Conservation (phyloP, 2,113 vertebrate species). For the Sitta europaea region DNA sequence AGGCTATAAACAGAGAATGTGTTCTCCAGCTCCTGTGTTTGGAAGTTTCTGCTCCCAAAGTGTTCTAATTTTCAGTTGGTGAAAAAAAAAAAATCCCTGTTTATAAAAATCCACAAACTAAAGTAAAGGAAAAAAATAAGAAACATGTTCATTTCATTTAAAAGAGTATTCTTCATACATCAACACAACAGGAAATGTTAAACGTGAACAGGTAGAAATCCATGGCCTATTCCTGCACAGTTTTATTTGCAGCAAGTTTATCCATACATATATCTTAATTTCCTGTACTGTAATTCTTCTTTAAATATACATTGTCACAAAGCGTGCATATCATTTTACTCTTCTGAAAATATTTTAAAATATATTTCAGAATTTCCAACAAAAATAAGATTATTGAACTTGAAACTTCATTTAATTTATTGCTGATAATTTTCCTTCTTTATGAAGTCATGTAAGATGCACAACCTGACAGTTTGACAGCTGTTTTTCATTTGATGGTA, state of each 20-base stretch:
- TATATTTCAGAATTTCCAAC: background rate
- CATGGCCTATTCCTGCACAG: background rate
- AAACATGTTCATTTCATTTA: background rate
- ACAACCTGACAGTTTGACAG: background rate
- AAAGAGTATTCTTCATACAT: background rate
- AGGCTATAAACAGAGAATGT: background rate
- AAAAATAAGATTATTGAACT: background rate
- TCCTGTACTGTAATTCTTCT: background rate
- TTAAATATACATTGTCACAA: background rate
- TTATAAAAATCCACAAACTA: background rate
- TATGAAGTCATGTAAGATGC: background rate
- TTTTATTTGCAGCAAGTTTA: background rate
- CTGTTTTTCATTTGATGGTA: background rate
- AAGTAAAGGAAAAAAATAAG: background rate
- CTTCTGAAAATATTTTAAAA: background rate
- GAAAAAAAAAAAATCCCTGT: background rate
- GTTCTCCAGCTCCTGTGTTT: background rate
- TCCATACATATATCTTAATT: background rate
- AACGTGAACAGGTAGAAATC: background rate
- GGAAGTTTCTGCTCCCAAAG: background rate
- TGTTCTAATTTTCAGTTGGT: background rate
- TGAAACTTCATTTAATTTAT: background rate
- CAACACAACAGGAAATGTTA: background rate
- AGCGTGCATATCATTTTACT: background rate
- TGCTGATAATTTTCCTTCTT: background rate